A percentile compares a stretch with the other conserved stretches of the same genome.
Conservation (phyloP, 2,797 vertebrate species). For the Artibeus jamaicensis region DNA sequence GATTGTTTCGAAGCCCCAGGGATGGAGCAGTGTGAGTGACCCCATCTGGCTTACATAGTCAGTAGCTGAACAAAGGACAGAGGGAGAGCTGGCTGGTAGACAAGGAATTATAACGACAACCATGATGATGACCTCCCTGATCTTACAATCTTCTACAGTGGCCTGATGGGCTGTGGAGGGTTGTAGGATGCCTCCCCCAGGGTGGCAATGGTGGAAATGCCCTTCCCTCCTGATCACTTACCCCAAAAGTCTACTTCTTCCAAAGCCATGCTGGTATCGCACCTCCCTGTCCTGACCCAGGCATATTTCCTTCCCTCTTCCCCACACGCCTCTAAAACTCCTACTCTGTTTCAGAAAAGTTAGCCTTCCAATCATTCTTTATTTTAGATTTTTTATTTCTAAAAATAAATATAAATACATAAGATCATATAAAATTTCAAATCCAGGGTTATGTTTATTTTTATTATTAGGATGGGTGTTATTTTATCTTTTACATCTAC, state of each 20-base stretch:
- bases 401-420: neutral
- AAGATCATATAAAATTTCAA: neutral
- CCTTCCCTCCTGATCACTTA: neutral
- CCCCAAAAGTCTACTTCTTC: neutral
- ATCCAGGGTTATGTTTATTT: neutral
- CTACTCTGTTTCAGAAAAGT: neutral
- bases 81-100: neutral
- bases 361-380: neutral
- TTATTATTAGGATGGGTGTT: neutral
- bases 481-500: neutral
- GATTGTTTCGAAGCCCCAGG: neutral
- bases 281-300: too few relatives aligned
- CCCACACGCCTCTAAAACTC: neutral
- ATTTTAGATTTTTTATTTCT: neutral
- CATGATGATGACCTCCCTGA: neutral
- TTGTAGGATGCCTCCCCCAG: neutral
- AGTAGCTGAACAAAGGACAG: neutral
- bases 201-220: neutral
- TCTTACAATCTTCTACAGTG: neutral
- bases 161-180: neutral
- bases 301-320: neutral
- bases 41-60: neutral
- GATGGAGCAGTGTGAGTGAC: neutral
- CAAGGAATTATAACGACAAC: neutral
- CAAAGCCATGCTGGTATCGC: neutral